Evolutionary conservation across 2,888 invertebrate species (phyloP).

Genomic region (Morpho achilles): DNA sequence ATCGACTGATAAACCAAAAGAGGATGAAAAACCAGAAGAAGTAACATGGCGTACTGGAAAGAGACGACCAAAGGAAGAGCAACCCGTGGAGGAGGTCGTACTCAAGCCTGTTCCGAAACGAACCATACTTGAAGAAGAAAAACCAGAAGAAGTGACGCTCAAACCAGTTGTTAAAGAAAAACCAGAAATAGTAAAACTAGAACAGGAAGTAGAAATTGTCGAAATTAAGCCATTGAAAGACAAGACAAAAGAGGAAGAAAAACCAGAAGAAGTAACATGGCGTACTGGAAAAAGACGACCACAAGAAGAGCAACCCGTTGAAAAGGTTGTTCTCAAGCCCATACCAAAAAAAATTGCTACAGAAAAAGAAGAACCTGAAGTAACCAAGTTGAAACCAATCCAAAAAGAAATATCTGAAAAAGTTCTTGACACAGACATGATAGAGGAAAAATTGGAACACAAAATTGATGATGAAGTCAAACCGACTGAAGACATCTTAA

Average conservation of each 20-base stretch:
- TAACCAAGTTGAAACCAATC: slow-evolving; percentile 4
- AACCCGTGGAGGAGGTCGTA: slow-evolving; percentile 60
- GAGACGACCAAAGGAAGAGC: slow-evolving; percentile 28
- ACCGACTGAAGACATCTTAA: not conserved
- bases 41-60: too few species aligned
- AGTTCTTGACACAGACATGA: not conserved
- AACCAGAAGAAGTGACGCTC: slow-evolving; percentile 31
- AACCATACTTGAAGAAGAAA: slow-evolving; percentile 27
- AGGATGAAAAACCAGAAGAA: too few species aligned
- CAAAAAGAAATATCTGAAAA: slow-evolving; percentile 30
- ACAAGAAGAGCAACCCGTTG: slow-evolving; percentile 45
- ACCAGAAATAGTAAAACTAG: slow-evolving; percentile 48
- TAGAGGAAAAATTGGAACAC: too few species aligned
- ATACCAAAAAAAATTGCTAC: slow-evolving; percentile 48
- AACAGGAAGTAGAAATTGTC: too few species aligned
- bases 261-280: slow-evolving; percentile 33
- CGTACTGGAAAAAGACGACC: slow-evolving; percentile 40
- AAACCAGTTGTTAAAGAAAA: slow-evolving; percentile 20
- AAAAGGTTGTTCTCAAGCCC: slow-evolving; percentile 67
- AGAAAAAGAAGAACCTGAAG: slow-evolving; percentile 41
- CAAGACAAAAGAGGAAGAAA: slow-evolving; percentile 26
- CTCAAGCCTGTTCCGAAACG: slow-evolving; percentile 59
- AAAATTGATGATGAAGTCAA: too few species aligned
- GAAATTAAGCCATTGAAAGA: slow-evolving; percentile 4
- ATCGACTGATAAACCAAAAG: not conserved